Base-by-base conservation (phyloP, 2,797 vertebrate genomes). In the Acanthurus leucopareius region DNA sequence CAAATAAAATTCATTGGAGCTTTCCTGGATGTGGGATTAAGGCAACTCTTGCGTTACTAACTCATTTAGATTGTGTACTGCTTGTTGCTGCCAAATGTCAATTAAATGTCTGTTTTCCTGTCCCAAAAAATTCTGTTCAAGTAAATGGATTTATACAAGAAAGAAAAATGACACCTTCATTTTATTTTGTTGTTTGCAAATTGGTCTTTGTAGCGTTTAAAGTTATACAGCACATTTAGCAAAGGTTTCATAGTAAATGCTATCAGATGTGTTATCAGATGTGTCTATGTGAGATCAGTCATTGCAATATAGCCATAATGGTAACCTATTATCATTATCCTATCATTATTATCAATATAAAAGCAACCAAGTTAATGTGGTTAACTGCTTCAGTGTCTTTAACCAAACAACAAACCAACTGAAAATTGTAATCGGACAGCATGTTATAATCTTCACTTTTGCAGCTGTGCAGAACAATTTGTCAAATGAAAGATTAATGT, bases 1-100 rank as follows among this genome's bases (percentile, higher is more conserved):
- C 47, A 19, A 71, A 60, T 42, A 19, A 49, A 42, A 57, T 25
- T 38, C 1, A 45, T 64, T 61, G 15, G 2, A 60, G 17, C 45
- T 35, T 28, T 54, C 9, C 28, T 52, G 25, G 20, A 38, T 56
- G 49, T 58, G 35, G 64, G 42, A 44, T 77, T 73, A 42, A 73
- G 22, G 45, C 2, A 3, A 57, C 28, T 59, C 10, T 52, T 69
- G 42, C n/a, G 10, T 74, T 42, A 59, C 22, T 19, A 62, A 74
- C 35, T 58, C 3, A 25, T 49, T n/a, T 15, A 13, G 11, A 40
- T 7, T 19, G 2, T 25, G 32, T 28, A 25, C 15, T 73, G 25
- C 51, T 38, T 25, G 16, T 42, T 69, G 19, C 5, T 80, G 61
- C 25, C 35, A 68, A 60, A 66, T 61, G 5, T 47, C 8, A 67